Evolutionary conservation across 2,888 invertebrate species (phyloP), one percentile per base, ranked within the genome.

Genomic region (Acleris cristana): DNA sequence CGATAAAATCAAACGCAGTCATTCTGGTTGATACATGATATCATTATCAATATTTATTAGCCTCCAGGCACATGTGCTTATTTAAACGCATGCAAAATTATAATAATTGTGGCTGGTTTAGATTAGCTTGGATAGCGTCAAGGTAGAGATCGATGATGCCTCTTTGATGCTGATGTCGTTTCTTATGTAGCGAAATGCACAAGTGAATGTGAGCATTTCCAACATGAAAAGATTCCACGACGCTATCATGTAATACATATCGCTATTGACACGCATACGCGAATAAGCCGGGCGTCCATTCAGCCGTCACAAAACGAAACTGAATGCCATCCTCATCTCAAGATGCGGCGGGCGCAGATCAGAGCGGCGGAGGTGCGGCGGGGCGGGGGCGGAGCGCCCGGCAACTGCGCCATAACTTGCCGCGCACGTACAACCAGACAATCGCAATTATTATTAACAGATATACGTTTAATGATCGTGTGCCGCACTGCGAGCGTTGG

Each of bases 371-470:
- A 77, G 78, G 73, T 75, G 75, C 75, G 77, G 74, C 75, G 77
- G 71, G 72, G 70, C 76, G 76, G 72, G 74, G 74, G 73, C 77
- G 72, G 71, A 54, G 71, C 74, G 83, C 85, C 82, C 81, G 80
- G 86, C 88, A 88, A 90, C 89, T 86, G 89, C 89, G 89, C 88
- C 85, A 87, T 86, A 87, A 87, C 87, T 89, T 85, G 84, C 79
- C 83, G 88, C 87, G 87, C 89, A 89, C 87, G 85, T 87, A 88
- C 87, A 81, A 81, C 85, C 88, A 89, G 89, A 89, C 90, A 90
- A 90, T 89, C 88, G 86, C 84, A 90, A 90, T 90, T 89, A 89
- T 89, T 89, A 90, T 90, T 89, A 90, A 88, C 89, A 86, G 87
- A 88, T 87, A 87, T 87, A 88, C 84, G 86, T 87, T 88, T 89